Evolutionary conservation across 2,797 vertebrate species (phyloP), one percentile per base, ranked within the genome.

Genomic region (Scleropages formosus): DNA sequence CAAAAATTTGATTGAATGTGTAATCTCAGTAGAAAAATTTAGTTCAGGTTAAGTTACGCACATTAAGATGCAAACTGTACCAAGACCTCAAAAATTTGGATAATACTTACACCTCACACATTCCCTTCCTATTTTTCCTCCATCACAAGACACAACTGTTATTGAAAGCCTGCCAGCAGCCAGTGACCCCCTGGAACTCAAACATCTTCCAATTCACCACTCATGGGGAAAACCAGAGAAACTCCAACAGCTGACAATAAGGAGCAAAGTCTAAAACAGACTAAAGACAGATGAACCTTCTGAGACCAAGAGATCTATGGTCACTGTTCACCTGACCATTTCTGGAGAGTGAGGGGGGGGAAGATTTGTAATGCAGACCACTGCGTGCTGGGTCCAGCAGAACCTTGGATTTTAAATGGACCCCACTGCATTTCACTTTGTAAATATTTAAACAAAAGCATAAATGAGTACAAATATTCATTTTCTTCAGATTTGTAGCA

Each of bases 51-150:
- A 39, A 39, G 2, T 39, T 39, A 31, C 39, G 31, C 31, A 39
- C 31, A 39, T 39, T 2, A 39, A 39, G 31, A 39, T 39, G 6
- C 2, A 6, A 39, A 39, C 31, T n/a, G n/a, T n/a, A n/a, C n/a
- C n/a, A n/a, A n/a, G n/a, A n/a, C n/a, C n/a, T 39, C 2, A 39
- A 39, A 39, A 2, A 6, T 2, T 6, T 39, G 31, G 6, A 39
- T 39, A n/a, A n/a, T n/a, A 70, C 71, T 71, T 58, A 18, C 51
- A 61, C n/a, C 59, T 18, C 20, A n/a, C n/a, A 61, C 18, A 61
- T 61, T 39, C 31, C 31, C 9, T 61, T 61, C 15, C 59, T 20
- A n/a, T n/a, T 61, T 20, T 16, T 59, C 13, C 58, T 18, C 16
- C 18, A n/a, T n/a, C 59, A 18, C 26, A 71, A 10, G 49, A 27